Evolutionary conservation across 2,888 invertebrate genomes (phyloP), one percentile per base, ranked within the genome.

Genomic region (Selenia dentaria): DNA sequence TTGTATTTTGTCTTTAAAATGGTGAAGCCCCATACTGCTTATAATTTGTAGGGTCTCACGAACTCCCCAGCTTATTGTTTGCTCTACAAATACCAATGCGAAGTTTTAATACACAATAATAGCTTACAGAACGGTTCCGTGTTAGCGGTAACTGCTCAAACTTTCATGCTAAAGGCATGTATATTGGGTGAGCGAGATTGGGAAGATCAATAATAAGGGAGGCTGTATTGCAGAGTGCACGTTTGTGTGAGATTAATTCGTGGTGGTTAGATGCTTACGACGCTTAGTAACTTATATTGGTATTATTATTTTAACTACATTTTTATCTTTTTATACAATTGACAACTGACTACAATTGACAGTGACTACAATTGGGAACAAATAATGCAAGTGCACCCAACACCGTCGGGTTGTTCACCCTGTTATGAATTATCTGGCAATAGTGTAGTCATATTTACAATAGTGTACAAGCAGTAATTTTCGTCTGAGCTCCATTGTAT

Each of bases 51-150:
- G 3, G 16, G 4, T 16, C 4, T 32, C 42, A 34, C 43, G 32
- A 37, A 39, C 32, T 43, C 48, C 31, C 27, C 25, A 32, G 43
- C 18, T 27, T 24, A 35, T 37, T 57, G 55, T 58, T 56, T 58
- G 51, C 55, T 49, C 26, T 42, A 40, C 55, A 56, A 55, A 58
- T 53, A 55, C 55, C 49, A 39, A 51, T 46, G 39, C 48, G 43
- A 55, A 58, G 51, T 53, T 58, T 53, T 51, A 51, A 53, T 58
- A 56, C 47, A 49, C 52, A 51, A 51, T 48, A 57, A 55, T 56
- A 50, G 51, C 51, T 51, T 42, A 37, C 32, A 51, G 28, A 53
- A 51, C 45, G 49, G 37, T 58, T 44, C 49, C 48, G 40, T 44
- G 55, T 41, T 43, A 42, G 45, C 44, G 39, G 46, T 37, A 43